Evolutionary conservation across 2,888 invertebrate genomes (phyloP).

Genomic region (Trichacis sp.): DNA sequence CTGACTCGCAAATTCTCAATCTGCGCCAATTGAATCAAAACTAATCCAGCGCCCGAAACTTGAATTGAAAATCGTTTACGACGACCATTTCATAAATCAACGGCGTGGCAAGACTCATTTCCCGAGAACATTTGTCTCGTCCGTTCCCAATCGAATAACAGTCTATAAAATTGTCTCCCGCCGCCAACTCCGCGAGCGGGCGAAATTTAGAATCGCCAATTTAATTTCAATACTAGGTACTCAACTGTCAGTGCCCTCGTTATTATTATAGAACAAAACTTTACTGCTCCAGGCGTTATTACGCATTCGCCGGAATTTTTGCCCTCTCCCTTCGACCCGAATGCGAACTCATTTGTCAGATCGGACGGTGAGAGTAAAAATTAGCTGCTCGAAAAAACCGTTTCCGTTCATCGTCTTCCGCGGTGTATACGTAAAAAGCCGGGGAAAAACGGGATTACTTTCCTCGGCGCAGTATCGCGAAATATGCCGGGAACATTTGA

Average conservation of each 20-base stretch:
- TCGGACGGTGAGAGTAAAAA: background rate
- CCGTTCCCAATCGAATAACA: constrained; percentile 45
- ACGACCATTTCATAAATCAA: constrained; percentile 26
- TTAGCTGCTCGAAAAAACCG: constrained; percentile 1
- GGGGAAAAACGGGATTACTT: background rate
- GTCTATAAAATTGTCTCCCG: constrained; percentile 38
- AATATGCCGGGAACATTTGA: constrained; percentile 53
- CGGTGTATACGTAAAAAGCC: background rate
- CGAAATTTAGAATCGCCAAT: constrained; percentile 60
- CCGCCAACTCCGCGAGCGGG: constrained; percentile 45
- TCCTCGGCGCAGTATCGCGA: background rate
- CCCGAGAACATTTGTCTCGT: constrained; percentile 41
- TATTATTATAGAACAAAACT: constrained; percentile 50
- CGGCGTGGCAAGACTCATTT: constrained; percentile 22
- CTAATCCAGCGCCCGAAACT: too few species aligned
- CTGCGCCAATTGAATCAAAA: too few species aligned
- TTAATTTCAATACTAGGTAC: constrained; percentile 54
- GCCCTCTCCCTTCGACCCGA: constrained; percentile 20
- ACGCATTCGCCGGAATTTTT: constrained; percentile 48
- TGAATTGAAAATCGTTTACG: too few species aligned
- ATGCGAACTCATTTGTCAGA: constrained; percentile 34
- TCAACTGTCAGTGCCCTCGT: constrained; percentile 58
- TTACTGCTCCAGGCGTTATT: constrained; percentile 49
- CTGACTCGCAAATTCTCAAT: too few species aligned
- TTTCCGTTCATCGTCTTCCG: background rate